Percentiles rank a stretch among this genome's conserved stretches.
Conservation (phyloP, 2,113 vertebrate species). For the Mobula birostris region DNA sequence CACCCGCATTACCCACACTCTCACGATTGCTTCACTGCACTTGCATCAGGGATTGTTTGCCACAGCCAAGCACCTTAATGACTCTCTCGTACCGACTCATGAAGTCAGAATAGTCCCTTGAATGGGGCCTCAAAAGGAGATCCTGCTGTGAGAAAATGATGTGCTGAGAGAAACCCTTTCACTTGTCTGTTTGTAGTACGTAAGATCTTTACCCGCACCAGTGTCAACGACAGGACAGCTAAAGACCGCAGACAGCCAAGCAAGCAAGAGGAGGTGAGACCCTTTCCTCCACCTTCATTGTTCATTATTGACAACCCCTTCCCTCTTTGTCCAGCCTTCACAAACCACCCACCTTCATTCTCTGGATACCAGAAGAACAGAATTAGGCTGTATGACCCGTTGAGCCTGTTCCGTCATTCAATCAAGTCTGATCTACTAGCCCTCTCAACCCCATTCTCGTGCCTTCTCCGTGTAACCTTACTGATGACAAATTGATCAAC, state of each 20-base stretch:
- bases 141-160: neutral
- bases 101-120: neutral
- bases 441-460: too few relatives aligned
- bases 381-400: too few relatives aligned
- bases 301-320: neutral
- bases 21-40: neutral
- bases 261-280: conserved; percentile 46
- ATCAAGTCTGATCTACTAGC: too few relatives aligned
- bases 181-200: conserved; percentile 38
- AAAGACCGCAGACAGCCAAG: conserved; percentile 48
- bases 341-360: too few relatives aligned
- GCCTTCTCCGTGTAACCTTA: too few relatives aligned
- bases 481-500: too few relatives aligned
- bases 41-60: neutral
- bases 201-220: conserved; percentile 42
- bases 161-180: neutral
- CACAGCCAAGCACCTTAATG: neutral
- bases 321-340: too few relatives aligned
- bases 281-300: conserved; percentile 44
- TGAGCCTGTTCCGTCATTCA: too few relatives aligned
- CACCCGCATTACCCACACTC: neutral
- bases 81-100: neutral
- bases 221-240: conserved; percentile 41
- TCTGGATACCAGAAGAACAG: too few relatives aligned
- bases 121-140: neutral